These are phyloP conservation scores for Diprion similis DNA, from an alignment of 1,140 invertebrate genomes.

Conservation along the genomic window DNA sequence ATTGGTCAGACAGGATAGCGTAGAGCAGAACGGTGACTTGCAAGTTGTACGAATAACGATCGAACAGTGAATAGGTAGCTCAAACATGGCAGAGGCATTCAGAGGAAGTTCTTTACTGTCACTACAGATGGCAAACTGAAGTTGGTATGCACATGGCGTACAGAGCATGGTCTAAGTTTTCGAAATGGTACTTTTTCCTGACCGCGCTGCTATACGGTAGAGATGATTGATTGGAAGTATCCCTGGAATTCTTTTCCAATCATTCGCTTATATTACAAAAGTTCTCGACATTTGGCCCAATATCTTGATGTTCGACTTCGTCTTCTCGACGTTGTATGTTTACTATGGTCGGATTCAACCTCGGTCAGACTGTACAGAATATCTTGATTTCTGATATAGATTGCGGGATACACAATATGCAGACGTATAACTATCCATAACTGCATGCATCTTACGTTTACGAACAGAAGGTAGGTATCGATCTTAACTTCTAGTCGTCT, in stretches of 20 bases:
- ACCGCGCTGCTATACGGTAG: background rate
- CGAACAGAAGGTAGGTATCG: background rate
- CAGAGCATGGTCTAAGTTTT: too few species aligned
- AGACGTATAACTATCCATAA: background rate
- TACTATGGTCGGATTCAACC: background rate
- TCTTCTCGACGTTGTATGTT: background rate
- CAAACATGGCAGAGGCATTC: conserved; percentile 2
- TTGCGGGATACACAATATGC: background rate
- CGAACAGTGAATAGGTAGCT: background rate
- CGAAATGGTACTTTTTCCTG: background rate
- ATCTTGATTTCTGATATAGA: background rate
- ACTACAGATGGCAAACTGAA: background rate
- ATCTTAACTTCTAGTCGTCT: background rate
- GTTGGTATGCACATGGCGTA: background rate
- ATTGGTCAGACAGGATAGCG: background rate
- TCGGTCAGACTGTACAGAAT: background rate
- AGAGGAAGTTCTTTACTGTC: background rate
- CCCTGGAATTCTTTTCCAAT: background rate
- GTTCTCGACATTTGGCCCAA: background rate
- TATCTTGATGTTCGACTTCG: background rate
- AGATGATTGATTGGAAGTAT: background rate
- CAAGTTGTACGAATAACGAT: background rate
- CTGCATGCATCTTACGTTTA: too few species aligned
- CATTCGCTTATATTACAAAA: background rate
- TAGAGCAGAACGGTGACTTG: background rate